Conservation (phyloP, 2,888 invertebrate species). For the Altica lythri region DNA sequence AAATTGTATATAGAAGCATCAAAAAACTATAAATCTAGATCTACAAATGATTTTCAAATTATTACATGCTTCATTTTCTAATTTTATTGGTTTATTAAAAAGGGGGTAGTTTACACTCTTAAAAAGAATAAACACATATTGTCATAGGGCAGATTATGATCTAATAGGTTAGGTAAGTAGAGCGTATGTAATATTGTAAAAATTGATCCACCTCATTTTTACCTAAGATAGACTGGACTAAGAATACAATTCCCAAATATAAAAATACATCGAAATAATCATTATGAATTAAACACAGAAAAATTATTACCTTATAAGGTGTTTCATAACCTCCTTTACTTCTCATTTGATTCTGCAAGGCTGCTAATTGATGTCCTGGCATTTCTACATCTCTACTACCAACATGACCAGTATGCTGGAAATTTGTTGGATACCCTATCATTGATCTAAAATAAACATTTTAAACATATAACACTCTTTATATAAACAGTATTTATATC, state of each 20-base stretch:
- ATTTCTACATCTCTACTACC: conserved; percentile 89
- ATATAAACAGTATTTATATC: conserved; percentile 3
- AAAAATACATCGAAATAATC: not conserved
- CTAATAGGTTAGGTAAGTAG: no score
- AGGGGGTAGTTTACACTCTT: no score
- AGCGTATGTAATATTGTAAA: no score
- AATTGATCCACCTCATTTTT: no score
- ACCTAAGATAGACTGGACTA: not conserved
- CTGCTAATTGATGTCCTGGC: conserved; percentile 79
- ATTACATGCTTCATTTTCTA: no score
- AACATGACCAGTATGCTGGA: conserved; percentile 91
- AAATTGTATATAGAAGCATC: no score
- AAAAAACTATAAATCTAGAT: no score
- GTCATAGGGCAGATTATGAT: no score
- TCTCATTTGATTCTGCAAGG: conserved; percentile 92
- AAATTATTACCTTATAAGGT: conserved; percentile 50
- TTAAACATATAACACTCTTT: not conserved
- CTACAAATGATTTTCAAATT: no score
- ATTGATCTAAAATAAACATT: conserved; percentile 70
- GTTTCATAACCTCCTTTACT: conserved; percentile 92
- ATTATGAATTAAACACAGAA: conserved; percentile 2
- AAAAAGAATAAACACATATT: no score
- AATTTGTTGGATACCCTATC: conserved; percentile 95
- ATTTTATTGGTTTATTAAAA: no score
- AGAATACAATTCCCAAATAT: not conserved